Conservation (phyloP, 2,888 invertebrate species). For the Rhopalosiphum nymphaeae region DNA sequence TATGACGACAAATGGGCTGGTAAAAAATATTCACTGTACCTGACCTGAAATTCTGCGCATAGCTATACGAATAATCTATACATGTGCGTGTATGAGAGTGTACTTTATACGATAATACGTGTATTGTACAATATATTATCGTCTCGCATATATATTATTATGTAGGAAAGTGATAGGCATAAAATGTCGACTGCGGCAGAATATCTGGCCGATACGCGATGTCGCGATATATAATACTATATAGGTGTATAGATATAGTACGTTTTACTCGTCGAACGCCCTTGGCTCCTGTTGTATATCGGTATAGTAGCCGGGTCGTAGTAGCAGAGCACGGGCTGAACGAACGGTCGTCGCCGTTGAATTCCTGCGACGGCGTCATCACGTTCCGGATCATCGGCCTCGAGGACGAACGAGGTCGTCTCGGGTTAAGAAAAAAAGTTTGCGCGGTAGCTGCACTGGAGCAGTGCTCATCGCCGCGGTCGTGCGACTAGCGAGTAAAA, state of each 20-base stretch:
- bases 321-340: background rate
- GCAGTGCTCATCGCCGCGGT: conserved; percentile 5
- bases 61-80: background rate
- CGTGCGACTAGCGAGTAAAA: conserved; percentile 23
- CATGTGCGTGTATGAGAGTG: background rate
- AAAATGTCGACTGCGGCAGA: background rate
- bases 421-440: conserved; percentile 54
- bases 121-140: background rate
- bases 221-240: background rate
- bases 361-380: conserved; percentile 38
- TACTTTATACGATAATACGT: background rate
- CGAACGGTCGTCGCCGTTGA: conserved; percentile 15
- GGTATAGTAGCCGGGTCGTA: background rate
- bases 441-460: background rate
- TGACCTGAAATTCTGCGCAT: background rate
- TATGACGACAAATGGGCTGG: background rate
- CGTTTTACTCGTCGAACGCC: background rate
- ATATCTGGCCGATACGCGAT: background rate
- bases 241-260: background rate
- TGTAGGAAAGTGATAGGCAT: background rate
- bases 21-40: background rate
- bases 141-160: background rate
- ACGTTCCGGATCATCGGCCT: conserved; percentile 61
- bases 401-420: conserved; percentile 59
- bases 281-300: conserved; percentile 8